phyloP scores from a whole-genome alignment of 2,888 invertebrate genomes.

The Anagyrus pseudococci region DNA sequence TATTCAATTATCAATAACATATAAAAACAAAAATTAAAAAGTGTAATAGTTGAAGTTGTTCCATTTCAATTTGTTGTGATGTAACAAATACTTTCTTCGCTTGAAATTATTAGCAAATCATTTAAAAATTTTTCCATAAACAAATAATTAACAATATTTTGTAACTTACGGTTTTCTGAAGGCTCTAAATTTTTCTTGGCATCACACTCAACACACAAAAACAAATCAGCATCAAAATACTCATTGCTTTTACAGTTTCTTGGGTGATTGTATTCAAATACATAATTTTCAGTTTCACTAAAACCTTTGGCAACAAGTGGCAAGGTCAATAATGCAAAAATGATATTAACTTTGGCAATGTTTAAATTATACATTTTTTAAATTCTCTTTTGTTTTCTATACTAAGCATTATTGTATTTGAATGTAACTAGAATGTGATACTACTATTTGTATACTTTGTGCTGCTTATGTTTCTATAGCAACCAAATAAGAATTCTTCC shows the following conservation, averaged over 20 bases:
- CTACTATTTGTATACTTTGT: not conserved
- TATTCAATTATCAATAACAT: slow-evolving; percentile 11
- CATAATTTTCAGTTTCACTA: slow-evolving; percentile 34
- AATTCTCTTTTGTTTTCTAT: too few relatives aligned
- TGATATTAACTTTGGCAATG: slow-evolving; percentile 13
- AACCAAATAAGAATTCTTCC: not conserved
- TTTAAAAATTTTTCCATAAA: too few relatives aligned
- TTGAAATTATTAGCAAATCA: too few relatives aligned
- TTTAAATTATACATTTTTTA: not conserved
- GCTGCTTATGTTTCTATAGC: not conserved
- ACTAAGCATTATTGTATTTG: too few relatives aligned
- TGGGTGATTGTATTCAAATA: slow-evolving; percentile 47
- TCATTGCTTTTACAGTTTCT: slow-evolving; percentile 61
- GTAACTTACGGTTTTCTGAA: slow-evolving; percentile 50
- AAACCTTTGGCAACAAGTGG: slow-evolving; percentile 13
- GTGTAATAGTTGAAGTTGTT: not conserved
- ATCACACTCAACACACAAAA: slow-evolving; percentile 64
- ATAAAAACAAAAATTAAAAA: too few relatives aligned
- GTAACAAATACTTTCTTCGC: slow-evolving; percentile 14
- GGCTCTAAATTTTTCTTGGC: slow-evolving; percentile 57
- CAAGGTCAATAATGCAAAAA: slow-evolving; percentile 9
- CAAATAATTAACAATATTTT: too few relatives aligned
- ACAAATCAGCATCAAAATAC: slow-evolving; percentile 63
- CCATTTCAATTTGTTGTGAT: not conserved
- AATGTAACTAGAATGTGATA: too few relatives aligned